These are phyloP conservation scores for Cyprinodon variegatus DNA, from an alignment of 2,113 vertebrate species.

Conservation along the genomic window DNA sequence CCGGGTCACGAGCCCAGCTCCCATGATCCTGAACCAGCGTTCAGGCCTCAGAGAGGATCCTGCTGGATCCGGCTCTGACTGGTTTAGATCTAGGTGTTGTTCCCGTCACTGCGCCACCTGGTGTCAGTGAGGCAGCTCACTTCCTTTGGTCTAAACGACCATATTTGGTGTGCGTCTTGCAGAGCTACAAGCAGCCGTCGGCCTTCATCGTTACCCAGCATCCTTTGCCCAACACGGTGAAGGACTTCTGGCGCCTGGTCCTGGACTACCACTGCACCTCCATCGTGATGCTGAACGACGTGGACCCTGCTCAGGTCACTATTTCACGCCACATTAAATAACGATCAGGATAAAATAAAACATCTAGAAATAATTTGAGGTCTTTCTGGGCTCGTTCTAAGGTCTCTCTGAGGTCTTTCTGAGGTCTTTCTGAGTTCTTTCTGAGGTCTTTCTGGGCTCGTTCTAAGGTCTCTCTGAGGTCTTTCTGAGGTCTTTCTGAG, in stretches of 20 bases:
- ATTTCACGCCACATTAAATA: too few relatives aligned
- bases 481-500: background rate
- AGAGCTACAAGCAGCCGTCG: conserved; percentile 98
- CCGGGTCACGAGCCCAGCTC: background rate
- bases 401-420: too few relatives aligned
- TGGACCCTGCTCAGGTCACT: conserved; percentile 93
- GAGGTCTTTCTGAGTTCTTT: too few relatives aligned
- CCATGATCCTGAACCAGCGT: background rate
- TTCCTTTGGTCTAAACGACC: conserved; percentile 9
- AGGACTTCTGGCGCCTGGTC: conserved; percentile 98
- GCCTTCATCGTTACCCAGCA: conserved; percentile 99
- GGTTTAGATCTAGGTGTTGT: background rate
- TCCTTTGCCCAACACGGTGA: conserved; percentile 97
- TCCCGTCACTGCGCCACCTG: background rate
- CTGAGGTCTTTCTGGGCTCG: too few relatives aligned
- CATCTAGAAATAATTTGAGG: too few relatives aligned
- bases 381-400: too few relatives aligned
- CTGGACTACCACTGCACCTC: conserved; percentile 97
- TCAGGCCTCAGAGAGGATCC: too few relatives aligned
- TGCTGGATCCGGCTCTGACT: background rate
- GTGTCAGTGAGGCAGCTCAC: background rate
- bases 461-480: too few relatives aligned
- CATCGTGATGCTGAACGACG: conserved; percentile 96
- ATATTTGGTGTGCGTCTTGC: conserved; percentile 37
- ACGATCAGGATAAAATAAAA: too few relatives aligned